Percentiles rank a stretch among this genome's conserved stretches.
Evolutionary conservation across 2,113 vertebrate genomes (phyloP).

Genomic region (Charina bottae): DNA sequence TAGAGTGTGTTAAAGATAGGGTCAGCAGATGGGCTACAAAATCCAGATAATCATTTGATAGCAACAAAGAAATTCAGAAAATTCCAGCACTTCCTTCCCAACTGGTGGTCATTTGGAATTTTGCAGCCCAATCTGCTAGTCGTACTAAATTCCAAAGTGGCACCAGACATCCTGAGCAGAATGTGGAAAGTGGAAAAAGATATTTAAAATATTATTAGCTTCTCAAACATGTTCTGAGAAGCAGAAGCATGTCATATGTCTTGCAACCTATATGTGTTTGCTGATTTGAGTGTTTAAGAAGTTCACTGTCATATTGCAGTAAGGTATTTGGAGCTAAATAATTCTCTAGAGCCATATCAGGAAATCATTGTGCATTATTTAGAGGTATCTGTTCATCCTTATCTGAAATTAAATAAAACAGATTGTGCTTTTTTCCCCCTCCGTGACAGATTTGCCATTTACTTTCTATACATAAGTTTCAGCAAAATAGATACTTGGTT

Average conservation of each 20-base stretch:
- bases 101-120: background rate
- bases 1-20: background rate
- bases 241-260: background rate
- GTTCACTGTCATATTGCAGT: constrained; percentile 14
- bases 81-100: background rate
- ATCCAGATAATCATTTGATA: background rate
- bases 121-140: background rate
- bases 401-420: constrained; percentile 45
- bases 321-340: constrained; percentile 28
- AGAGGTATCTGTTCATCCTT: constrained; percentile 26
- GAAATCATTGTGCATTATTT: constrained; percentile 24
- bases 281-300: constrained; percentile 23
- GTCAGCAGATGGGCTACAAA: too few species aligned
- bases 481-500: constrained; percentile 22
- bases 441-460: constrained; percentile 21
- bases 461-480: constrained; percentile 20
- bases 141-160: background rate
- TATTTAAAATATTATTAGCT: constrained; percentile 10
- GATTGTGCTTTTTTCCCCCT: background rate
- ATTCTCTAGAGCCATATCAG: constrained; percentile 24
- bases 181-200: constrained; percentile 6
- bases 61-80: background rate
- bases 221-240: background rate
- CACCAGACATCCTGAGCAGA: background rate
- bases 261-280: constrained; percentile 31